Evolutionary conservation across 2,113 vertebrate genomes (phyloP), one percentile per base, ranked within the genome.

Genomic region (Psilopsiagon aymara): DNA sequence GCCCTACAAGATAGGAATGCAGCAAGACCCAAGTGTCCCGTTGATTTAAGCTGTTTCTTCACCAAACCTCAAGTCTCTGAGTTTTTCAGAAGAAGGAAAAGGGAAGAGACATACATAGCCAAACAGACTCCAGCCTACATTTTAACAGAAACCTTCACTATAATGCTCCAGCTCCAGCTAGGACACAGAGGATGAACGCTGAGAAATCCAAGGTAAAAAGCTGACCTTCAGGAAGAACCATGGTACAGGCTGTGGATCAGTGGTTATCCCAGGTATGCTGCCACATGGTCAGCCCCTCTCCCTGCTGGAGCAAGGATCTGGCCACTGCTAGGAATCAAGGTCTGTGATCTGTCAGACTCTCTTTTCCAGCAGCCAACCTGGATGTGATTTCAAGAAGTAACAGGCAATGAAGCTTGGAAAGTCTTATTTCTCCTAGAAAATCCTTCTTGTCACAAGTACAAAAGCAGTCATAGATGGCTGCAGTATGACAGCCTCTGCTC

Each of bases 141-240:
- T 49, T 69, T 60, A 18, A 49, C 1, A 21, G 62, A 70, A 80
- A 39, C 29, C 35, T 86, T 27, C 47, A 21, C 53, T 43, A 37
- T 17, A 39, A 67, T 23, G 33, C 59, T 18, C 17, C 62, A 88
- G 51, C 31, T 73, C 13, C 37, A 67, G 35, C 5, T 24, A 35
- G 35, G 35, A 53, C 14, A 25, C 17, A 15, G 39, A 55, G 44
- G 46, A 60, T 0, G 1, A 21, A 35, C 1, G 3, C 3, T 70
- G 41, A 25, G 31, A 83, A 95, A 77, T 13, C 23, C 41, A 59
- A 47, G 39, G 43, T 46, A n/a, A 29, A 73, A 62, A 77, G 31
- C 15, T 29, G 59, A 37, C 18, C 33, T 59, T 70, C 8, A 25
- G 39, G 47, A 59, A 60, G 37, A 6, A 11, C 7, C 52, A 33